Base-by-base conservation (phyloP, 2,113 vertebrate species). In the Lota lota region DNA sequence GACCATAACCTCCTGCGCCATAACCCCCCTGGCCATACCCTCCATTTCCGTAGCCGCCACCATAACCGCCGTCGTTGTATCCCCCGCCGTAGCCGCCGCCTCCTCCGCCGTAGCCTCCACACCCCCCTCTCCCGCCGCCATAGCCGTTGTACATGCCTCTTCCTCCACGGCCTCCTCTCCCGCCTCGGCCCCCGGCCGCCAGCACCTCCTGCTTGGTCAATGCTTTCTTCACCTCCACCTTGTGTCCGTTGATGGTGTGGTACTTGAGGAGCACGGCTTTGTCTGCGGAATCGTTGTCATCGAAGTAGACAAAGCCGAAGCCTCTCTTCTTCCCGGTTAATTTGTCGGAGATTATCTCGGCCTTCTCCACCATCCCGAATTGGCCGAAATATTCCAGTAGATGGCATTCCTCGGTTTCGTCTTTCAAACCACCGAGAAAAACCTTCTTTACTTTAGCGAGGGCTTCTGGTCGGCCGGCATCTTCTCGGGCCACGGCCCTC, bases 391-490 rank as follows among this genome's bases (percentile, higher is more conserved):
- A 95, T 15, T 95, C 92, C 51, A 85, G 90, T 63, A 99, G 90
- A 75, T 98, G 93, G 7, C 93, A 90, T 73, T 97, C 96, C 17
- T 93, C 94, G 51, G 97, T 94, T 80, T 98, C 95, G 73, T 96
- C 96, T 64, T 99, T 99, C 3, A 99, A 86, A 10, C 97, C 97
- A 0, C 97, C 97, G 15, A 99, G 93, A 61, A 99, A 99, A 47
- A 99, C 95, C 79, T 99, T 99, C 93, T 98, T 99, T 64, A 99
- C 96, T 75, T 98, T 98, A 0, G 96, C 96, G 69, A 97, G 94
- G 0, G 95, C 95, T 21, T 95, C 96, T 1, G 96, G 96, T n/a
- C 91, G 94, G 76, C 94, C 94, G 57, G 96, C 96, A 84, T 98
- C 96, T 83, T 98, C 96, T 28, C 95, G 91, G 22, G 96, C 95